Evolutionary conservation across 2,888 invertebrate species (phyloP).

Genomic region (Mythimna vitellina): DNA sequence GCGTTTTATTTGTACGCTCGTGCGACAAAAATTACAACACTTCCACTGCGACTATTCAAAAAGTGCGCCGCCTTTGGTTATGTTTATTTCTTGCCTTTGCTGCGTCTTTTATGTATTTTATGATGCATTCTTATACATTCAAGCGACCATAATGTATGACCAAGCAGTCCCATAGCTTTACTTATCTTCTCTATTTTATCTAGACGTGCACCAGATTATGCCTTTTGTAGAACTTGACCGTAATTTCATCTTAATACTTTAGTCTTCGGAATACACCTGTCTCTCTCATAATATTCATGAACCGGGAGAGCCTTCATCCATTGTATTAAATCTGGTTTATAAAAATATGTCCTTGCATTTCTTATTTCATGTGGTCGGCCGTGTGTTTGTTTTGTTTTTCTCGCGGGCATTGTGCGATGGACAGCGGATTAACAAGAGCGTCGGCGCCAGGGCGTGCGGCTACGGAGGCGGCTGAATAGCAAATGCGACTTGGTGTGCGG

Average conservation of each 20-base stretch:
- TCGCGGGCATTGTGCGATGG: constrained; percentile 81
- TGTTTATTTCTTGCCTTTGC: constrained; percentile 58
- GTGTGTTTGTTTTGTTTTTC: constrained; percentile 77
- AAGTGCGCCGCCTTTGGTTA: constrained; percentile 65
- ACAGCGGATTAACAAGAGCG: constrained; percentile 86
- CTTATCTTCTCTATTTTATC: constrained; percentile 35
- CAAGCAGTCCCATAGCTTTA: constrained; percentile 28
- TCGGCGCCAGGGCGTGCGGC: constrained; percentile 83
- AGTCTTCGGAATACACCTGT: constrained; percentile 46
- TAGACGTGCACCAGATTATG: constrained; percentile 7
- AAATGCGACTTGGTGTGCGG: constrained; percentile 82
- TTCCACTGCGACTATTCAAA: constrained; percentile 70
- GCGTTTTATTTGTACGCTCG: constrained; percentile 72
- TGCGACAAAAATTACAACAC: constrained; percentile 75
- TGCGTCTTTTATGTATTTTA: constrained; percentile 66
- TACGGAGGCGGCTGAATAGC: constrained; percentile 79
- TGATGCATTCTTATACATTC: constrained; percentile 63
- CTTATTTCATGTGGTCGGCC: constrained; percentile 67
- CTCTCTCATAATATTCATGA: constrained; percentile 59
- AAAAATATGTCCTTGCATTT: constrained; percentile 76
- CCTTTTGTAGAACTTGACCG: constrained; percentile 2
- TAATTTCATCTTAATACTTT: constrained; percentile 29
- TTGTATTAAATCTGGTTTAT: constrained; percentile 77
- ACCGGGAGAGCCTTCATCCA: constrained; percentile 54
- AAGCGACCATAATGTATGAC: constrained; percentile 54